These are phyloP conservation scores for Melanotus villosus DNA, from an alignment of 2,888 invertebrate species.

Conservation along the genomic window DNA sequence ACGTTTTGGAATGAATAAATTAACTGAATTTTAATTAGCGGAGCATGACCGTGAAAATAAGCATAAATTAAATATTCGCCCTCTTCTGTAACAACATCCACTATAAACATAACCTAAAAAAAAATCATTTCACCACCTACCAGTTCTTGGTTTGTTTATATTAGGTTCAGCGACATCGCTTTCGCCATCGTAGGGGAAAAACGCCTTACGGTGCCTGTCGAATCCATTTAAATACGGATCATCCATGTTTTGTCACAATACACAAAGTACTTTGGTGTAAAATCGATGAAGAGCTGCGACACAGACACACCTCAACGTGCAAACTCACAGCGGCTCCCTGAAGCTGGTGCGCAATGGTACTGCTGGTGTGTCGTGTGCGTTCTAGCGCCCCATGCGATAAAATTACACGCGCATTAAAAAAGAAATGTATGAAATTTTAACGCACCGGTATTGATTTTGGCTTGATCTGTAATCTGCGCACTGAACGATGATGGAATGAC, in stretches of 20 bases:
- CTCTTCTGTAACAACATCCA: too few relatives aligned
- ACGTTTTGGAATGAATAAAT: too few relatives aligned
- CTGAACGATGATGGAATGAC: background rate
- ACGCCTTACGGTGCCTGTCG: slow-evolving; percentile 44
- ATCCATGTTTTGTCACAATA: slow-evolving; percentile 49
- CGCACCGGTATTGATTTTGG: slow-evolving; percentile 34
- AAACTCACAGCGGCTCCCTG: slow-evolving; percentile 22
- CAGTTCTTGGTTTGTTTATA: slow-evolving; percentile 58
- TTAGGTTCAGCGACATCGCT: slow-evolving; percentile 50
- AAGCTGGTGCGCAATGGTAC: slow-evolving; percentile 27
- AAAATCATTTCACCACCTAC: slow-evolving; percentile 52
- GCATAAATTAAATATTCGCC: too few relatives aligned
- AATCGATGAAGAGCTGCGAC: slow-evolving; percentile 20
- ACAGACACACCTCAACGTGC: slow-evolving; percentile 27
- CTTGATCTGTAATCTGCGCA: slow-evolving; percentile 37
- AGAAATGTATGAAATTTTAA: slow-evolving; percentile 20
- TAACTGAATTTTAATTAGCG: too few relatives aligned
- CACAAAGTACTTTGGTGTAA: background rate
- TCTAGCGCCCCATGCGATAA: slow-evolving; percentile 28
- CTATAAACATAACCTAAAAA: background rate
- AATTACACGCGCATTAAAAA: slow-evolving; percentile 33
- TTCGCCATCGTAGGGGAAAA: slow-evolving; percentile 19
- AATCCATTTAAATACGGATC: slow-evolving; percentile 58
- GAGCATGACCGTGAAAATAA: too few relatives aligned
- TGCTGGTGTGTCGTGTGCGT: slow-evolving; percentile 15